phyloP scores from a whole-genome alignment of 2,888 invertebrate genomes.

The Drosophila maculinotata region DNA sequence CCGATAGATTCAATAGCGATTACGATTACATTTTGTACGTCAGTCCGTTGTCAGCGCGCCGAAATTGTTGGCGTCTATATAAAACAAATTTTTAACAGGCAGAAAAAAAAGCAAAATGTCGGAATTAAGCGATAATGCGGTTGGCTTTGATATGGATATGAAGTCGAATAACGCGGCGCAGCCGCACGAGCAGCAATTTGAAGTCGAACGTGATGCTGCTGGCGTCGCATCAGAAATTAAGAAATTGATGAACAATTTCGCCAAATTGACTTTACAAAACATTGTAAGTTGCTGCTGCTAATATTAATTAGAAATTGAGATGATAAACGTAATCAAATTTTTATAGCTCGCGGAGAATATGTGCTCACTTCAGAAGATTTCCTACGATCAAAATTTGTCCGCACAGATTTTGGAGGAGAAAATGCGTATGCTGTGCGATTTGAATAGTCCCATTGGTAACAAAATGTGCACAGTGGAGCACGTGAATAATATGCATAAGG shows the following conservation, averaged over 20 bases:
- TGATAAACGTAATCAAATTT: too few species aligned
- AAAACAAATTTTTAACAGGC: background rate
- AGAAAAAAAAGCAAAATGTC: conserved; percentile 20
- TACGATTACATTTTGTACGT: too few species aligned
- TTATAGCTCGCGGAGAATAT: too few species aligned
- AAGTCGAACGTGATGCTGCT: background rate
- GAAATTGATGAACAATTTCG: conserved; percentile 9
- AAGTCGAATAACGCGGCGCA: background rate
- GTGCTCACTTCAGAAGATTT: too few species aligned
- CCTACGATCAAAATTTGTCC: background rate
- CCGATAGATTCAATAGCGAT: too few species aligned
- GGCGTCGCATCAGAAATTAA: background rate
- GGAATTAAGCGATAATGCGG: conserved; percentile 3
- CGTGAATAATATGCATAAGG: background rate
- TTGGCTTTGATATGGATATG: background rate
- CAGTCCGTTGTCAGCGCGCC: background rate
- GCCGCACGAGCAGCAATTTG: background rate
- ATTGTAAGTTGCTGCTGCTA: conserved; percentile 6
- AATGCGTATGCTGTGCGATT: conserved; percentile 2
- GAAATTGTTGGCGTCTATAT: background rate
- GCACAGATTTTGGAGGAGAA: conserved; percentile 3
- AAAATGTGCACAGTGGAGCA: background rate
- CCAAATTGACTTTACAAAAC: background rate
- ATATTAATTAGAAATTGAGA: background rate
- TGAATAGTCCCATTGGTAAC: background rate